Evolutionary conservation across 2,888 invertebrate species (phyloP).

Genomic region (Leucophora obtusa): DNA sequence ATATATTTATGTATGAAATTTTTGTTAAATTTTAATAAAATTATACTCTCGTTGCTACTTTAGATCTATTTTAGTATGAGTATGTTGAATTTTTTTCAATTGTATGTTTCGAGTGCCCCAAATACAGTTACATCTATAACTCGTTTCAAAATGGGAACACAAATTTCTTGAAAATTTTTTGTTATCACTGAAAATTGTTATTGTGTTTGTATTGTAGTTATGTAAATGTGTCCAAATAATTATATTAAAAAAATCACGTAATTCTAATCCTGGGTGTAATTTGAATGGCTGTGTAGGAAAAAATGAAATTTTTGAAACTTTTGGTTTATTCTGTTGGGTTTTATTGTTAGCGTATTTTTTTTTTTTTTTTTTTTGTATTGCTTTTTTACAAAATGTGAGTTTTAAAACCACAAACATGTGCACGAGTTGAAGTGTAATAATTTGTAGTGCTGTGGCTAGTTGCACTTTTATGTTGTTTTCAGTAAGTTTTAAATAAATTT

Average conservation of each 20-base stretch:
- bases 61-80: not conserved
- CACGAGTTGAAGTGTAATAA: not conserved
- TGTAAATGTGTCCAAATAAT: too few species aligned
- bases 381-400: not conserved
- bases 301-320: not conserved
- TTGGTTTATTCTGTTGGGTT: too few species aligned
- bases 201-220: too few species aligned
- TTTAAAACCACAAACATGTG: not conserved
- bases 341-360: too few species aligned
- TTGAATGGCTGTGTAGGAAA: not conserved
- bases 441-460: not conserved
- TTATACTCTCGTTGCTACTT: not conserved
- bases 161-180: too few species aligned
- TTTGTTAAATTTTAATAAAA: not conserved
- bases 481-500: not conserved
- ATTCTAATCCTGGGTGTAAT: too few species aligned
- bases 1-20: not conserved
- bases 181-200: too few species aligned
- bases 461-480: not conserved
- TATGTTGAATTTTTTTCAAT: too few species aligned
- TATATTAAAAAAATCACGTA: too few species aligned
- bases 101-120: too few species aligned
- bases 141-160: too few species aligned
- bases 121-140: too few species aligned
- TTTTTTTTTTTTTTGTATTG: not conserved